These are phyloP conservation scores for Upupa epops DNA, from an alignment of 2,113 vertebrate species.

Conservation along the genomic window DNA sequence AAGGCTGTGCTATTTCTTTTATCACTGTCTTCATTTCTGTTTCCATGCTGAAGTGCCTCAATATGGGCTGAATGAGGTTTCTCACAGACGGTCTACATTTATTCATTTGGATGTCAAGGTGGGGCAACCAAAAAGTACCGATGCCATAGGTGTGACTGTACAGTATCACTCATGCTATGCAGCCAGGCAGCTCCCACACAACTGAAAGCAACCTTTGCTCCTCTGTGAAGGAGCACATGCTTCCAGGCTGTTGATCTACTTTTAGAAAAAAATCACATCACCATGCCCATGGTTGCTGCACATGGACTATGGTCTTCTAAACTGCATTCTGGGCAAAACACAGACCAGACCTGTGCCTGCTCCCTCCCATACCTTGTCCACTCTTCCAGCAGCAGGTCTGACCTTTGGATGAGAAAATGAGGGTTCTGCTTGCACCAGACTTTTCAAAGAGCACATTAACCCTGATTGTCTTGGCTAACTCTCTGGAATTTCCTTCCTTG, in stretches of 20 bases:
- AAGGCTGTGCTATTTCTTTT: background rate
- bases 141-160: background rate
- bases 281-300: background rate
- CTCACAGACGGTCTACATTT: background rate
- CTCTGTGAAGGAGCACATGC: background rate
- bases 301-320: background rate
- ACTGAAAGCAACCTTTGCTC: background rate
- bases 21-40: background rate
- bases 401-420: slow-evolving; percentile 7
- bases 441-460: slow-evolving; percentile 62
- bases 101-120: background rate
- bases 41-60: background rate
- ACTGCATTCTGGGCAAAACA: background rate
- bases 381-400: background rate
- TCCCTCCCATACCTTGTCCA: background rate
- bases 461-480: slow-evolving; percentile 70
- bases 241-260: background rate
- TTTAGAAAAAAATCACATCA: background rate
- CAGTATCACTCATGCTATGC: background rate
- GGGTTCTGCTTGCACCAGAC: slow-evolving; percentile 41
- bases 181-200: background rate
- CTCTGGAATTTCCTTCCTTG: slow-evolving; percentile 74
- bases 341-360: background rate
- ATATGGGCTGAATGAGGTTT: background rate
- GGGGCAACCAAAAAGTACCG: background rate